These are phyloP conservation scores for Sitobion miscanthi DNA, from an alignment of 1,140 invertebrate genomes.

Conservation along the genomic window DNA sequence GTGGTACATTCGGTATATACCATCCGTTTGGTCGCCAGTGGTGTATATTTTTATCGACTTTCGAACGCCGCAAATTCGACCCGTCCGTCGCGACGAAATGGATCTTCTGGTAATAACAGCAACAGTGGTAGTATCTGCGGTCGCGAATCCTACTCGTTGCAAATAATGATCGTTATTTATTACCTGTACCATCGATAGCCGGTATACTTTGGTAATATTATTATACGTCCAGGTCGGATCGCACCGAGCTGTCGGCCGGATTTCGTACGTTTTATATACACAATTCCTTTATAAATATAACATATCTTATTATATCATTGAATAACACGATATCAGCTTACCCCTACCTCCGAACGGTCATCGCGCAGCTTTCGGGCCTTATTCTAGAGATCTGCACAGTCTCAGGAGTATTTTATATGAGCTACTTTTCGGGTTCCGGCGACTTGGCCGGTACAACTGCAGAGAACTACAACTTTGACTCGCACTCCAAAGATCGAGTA, in stretches of 20 bases:
- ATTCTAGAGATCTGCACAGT: background rate
- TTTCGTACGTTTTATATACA: background rate
- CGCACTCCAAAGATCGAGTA: slow-evolving; percentile 22
- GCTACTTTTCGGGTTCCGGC: slow-evolving; percentile 52
- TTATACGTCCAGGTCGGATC: too few relatives aligned
- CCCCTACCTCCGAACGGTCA: too few relatives aligned
- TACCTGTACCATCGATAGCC: too few relatives aligned
- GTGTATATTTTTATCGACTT: background rate
- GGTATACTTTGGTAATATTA: too few relatives aligned
- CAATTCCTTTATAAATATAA: too few relatives aligned
- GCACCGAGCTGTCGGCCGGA: background rate
- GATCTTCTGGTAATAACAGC: background rate
- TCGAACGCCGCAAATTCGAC: background rate
- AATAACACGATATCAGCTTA: background rate
- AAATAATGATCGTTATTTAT: background rate
- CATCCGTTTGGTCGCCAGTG: too few relatives aligned
- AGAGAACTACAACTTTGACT: slow-evolving; percentile 37
- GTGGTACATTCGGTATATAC: too few relatives aligned
- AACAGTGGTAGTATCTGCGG: too few relatives aligned
- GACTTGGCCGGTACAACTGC: slow-evolving; percentile 49
- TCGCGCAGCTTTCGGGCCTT: background rate
- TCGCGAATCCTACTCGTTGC: background rate
- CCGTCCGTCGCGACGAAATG: background rate
- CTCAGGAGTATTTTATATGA: slow-evolving; percentile 42
- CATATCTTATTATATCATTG: too few relatives aligned